Evolutionary conservation across 1,140 invertebrate species (phyloP).

Genomic region (Mizuhopecten yessoensis): DNA sequence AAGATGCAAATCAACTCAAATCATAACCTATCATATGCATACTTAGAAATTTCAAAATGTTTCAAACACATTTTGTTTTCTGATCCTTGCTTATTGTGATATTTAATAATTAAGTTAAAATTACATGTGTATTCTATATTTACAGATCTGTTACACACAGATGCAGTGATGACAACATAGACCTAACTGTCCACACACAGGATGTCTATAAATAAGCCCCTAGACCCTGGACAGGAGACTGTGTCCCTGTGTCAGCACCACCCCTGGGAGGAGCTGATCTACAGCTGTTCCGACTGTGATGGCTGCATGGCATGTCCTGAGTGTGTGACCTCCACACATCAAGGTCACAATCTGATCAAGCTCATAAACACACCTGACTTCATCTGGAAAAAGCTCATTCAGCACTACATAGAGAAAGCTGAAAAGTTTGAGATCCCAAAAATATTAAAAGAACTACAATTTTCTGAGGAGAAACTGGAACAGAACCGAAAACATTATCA

Average conservation of each 20-base stretch:
- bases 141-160: background rate
- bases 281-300: background rate
- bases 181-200: background rate
- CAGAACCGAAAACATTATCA: constrained; percentile 31
- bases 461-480: background rate
- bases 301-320: background rate
- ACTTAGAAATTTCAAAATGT: no score
- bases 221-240: background rate
- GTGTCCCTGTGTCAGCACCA: background rate
- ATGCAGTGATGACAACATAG: background rate
- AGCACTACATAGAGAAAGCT: constrained; percentile 10
- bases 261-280: background rate
- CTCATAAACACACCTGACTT: background rate
- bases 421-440: constrained; percentile 20
- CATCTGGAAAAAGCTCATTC: background rate
- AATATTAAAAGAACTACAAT: background rate
- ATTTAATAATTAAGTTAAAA: no score
- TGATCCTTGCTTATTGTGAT: no score
- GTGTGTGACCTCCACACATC: constrained; percentile 23
- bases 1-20: no score
- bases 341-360: constrained; percentile 12
- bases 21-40: no score
- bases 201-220: background rate
- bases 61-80: no score
- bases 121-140: background rate